Evolutionary conservation across 2,888 invertebrate genomes (phyloP).

Genomic region (Sinodicranocentrus sp.): DNA sequence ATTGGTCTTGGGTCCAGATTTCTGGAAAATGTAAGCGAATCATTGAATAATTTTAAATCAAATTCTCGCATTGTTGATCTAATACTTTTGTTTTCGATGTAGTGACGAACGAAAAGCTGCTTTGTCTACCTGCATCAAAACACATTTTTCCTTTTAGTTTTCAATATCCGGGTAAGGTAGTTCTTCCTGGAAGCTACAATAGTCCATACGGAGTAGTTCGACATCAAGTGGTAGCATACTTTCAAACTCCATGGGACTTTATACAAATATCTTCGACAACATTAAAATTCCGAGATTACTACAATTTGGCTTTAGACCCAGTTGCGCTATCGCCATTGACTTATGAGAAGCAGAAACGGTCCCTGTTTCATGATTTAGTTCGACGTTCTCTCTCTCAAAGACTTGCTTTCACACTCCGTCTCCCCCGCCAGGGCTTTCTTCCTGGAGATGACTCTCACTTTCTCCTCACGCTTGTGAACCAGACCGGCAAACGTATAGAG

Average conservation of each 20-base stretch:
- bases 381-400: slow-evolving; percentile 36
- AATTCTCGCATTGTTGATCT: too few relatives aligned
- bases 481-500: slow-evolving; percentile 61
- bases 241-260: slow-evolving; percentile 56
- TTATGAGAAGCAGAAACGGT: slow-evolving; percentile 57
- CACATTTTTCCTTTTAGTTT: slow-evolving; percentile 67
- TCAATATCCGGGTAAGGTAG: slow-evolving; percentile 50
- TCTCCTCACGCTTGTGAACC: slow-evolving; percentile 54
- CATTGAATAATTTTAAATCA: background rate
- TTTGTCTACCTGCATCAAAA: slow-evolving; percentile 64
- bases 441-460: slow-evolving; percentile 66
- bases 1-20: slow-evolving; percentile 69
- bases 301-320: slow-evolving; percentile 60
- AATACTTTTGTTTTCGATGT: background rate
- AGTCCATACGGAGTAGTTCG: slow-evolving; percentile 59
- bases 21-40: slow-evolving; percentile 62
- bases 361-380: slow-evolving; percentile 58
- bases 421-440: slow-evolving; percentile 57
- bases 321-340: slow-evolving; percentile 51
- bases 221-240: slow-evolving; percentile 62
- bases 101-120: slow-evolving; percentile 58
- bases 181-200: slow-evolving; percentile 58
- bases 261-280: slow-evolving; percentile 44
- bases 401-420: slow-evolving; percentile 49
- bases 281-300: slow-evolving; percentile 62